Evolutionary conservation across 2,888 invertebrate genomes (phyloP).

Genomic region (Dorcus hopei): DNA sequence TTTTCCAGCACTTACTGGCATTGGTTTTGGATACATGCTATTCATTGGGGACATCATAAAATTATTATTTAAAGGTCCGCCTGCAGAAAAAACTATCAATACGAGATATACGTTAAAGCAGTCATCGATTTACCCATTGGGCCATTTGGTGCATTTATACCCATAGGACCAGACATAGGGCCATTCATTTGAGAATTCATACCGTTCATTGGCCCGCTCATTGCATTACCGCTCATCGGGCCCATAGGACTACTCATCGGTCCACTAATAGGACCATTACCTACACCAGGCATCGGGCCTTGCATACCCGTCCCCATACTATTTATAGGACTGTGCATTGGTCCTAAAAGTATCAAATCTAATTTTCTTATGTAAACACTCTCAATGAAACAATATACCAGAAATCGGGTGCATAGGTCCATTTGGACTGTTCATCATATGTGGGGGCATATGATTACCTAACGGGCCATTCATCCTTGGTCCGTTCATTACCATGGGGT

Average conservation of each 20-base stretch:
- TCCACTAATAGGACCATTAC: conserved; percentile 69
- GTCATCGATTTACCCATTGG: conserved; percentile 33
- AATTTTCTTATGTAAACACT: neutral
- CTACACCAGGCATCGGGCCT: conserved; percentile 41
- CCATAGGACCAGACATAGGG: conserved; percentile 32
- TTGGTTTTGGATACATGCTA: conserved; percentile 75
- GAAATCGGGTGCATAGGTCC: conserved; percentile 57
- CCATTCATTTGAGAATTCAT: conserved; percentile 34
- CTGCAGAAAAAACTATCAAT: conserved; percentile 27
- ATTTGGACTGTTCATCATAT: conserved; percentile 61
- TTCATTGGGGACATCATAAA: conserved; percentile 50
- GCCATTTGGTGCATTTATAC: conserved; percentile 35
- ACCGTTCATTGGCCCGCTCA: conserved; percentile 34
- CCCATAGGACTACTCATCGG: conserved; percentile 61
- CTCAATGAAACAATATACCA: conserved; percentile 38
- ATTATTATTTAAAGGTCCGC: conserved; percentile 52
- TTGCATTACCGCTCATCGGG: conserved; percentile 61
- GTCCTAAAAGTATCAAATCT: conserved; percentile 36
- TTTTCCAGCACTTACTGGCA: conserved; percentile 89
- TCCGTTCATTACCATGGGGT: conserved; percentile 51
- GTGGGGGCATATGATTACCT: conserved; percentile 45
- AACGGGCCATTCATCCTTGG: conserved; percentile 47
- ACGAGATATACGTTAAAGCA: neutral
- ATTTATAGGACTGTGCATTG: conserved; percentile 62
- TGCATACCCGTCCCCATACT: conserved; percentile 59